Conservation (phyloP, 2,888 invertebrate species). For the Campopleginae sp. region DNA sequence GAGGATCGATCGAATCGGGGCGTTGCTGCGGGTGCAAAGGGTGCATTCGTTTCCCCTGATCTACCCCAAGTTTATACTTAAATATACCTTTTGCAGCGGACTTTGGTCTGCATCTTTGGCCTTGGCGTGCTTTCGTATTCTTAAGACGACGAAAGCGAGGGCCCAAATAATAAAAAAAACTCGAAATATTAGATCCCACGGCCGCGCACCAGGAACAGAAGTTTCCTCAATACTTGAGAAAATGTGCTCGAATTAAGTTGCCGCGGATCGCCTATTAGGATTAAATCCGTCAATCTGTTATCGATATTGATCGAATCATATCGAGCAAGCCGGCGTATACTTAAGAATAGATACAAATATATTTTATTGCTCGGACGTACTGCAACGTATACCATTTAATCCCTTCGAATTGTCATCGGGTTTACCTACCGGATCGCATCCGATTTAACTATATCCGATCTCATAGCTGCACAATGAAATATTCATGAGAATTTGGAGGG, state of each 20-base stretch:
- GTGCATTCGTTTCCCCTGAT: conserved; percentile 67
- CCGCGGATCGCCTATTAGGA: neutral
- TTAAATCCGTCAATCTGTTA: conserved; percentile 42
- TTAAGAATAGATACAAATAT: conserved; percentile 25
- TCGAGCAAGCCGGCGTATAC: conserved; percentile 10
- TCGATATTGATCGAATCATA: conserved; percentile 27
- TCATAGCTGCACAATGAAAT: conserved; percentile 50
- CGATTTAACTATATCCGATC: conserved; percentile 36
- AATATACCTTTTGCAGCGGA: conserved; percentile 14
- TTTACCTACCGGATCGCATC: conserved; percentile 14
- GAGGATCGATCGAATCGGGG: conserved; percentile 79
- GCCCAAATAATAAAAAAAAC: conserved; percentile 41
- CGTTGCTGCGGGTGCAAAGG: conserved; percentile 73
- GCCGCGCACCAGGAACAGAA: no score
- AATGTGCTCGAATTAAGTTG: neutral
- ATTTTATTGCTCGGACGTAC: conserved; percentile 21
- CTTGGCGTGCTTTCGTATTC: conserved; percentile 47
- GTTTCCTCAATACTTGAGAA: neutral
- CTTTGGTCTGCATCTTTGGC: conserved; percentile 61
- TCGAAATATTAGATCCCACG: conserved; percentile 52
- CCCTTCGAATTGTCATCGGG: conserved; percentile 37
- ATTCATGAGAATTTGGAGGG: conserved; percentile 45
- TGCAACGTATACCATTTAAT: conserved; percentile 51
- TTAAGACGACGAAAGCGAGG: conserved; percentile 15
- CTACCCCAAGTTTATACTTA: conserved; percentile 46